These are phyloP conservation scores for Axea sp. DNA, from an alignment of 2,888 invertebrate species.

Conservation along the genomic window DNA sequence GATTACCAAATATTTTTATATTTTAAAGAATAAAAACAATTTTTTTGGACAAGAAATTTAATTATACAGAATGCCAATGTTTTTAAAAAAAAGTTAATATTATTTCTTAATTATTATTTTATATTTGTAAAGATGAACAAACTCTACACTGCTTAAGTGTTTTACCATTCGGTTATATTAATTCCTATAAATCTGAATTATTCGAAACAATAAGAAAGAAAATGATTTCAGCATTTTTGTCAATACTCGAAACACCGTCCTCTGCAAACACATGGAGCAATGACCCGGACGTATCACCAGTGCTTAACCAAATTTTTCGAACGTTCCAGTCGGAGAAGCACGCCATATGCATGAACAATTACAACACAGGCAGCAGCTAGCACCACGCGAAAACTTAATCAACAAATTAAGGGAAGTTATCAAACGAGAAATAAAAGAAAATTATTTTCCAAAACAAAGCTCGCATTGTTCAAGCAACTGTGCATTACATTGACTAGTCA, in stretches of 20 bases:
- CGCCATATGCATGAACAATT: conserved; percentile 81
- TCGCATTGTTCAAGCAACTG: conserved; percentile 2
- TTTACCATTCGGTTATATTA: too few relatives aligned
- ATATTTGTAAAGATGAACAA: too few relatives aligned
- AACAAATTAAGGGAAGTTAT: background rate
- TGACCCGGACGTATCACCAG: conserved; percentile 85
- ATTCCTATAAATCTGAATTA: too few relatives aligned
- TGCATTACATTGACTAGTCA: conserved; percentile 23
- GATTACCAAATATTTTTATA: too few relatives aligned
- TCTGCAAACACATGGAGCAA: conserved; percentile 84
- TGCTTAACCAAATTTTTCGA: conserved; percentile 84
- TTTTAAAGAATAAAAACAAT: too few relatives aligned
- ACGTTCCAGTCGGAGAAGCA: conserved; percentile 84
- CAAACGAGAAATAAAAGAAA: conserved; percentile 1
- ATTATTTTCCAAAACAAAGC: conserved; percentile 20
- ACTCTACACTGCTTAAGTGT: too few relatives aligned
- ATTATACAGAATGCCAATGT: too few relatives aligned
- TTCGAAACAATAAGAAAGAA: too few relatives aligned
- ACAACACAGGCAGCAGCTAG: conserved; percentile 61
- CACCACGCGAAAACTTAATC: conserved; percentile 34
- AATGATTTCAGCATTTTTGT: conserved; percentile 82
- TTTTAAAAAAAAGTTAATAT: conserved; percentile 2
- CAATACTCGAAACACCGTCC: conserved; percentile 84
- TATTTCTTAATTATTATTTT: background rate
- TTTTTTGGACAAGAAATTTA: too few relatives aligned